Conservation (phyloP, 1,140 invertebrate genomes). For the Radopholus similis region DNA sequence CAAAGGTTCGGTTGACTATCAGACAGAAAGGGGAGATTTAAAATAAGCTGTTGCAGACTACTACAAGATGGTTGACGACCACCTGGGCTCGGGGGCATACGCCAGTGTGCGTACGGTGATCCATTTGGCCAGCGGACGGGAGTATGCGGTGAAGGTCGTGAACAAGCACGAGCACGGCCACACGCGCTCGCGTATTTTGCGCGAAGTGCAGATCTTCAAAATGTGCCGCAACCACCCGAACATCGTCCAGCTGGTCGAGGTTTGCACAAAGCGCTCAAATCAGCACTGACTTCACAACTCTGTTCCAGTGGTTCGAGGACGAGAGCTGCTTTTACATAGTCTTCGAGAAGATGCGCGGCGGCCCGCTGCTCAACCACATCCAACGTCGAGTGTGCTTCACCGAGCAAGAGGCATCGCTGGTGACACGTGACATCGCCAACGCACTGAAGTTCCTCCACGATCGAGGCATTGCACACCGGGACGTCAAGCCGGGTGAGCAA, state of each 20-base stretch:
- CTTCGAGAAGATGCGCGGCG: conserved; percentile 93
- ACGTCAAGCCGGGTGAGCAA: conserved; percentile 52
- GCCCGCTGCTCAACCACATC: conserved; percentile 77
- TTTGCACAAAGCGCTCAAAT: neutral
- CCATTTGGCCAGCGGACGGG: conserved; percentile 81
- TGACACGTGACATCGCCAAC: conserved; percentile 86
- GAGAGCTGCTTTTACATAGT: conserved; percentile 79
- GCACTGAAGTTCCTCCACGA: conserved; percentile 87
- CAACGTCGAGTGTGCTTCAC: conserved; percentile 86
- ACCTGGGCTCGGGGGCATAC: conserved; percentile 90
- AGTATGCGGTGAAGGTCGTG: conserved; percentile 91
- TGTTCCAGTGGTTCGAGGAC: conserved; percentile 58
- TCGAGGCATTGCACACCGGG: conserved; percentile 67
- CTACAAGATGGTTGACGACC: conserved; percentile 87
- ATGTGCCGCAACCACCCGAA: conserved; percentile 92
- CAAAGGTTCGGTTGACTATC: conserved; percentile 1
- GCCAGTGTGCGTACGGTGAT: conserved; percentile 89
- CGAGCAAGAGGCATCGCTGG: conserved; percentile 86
- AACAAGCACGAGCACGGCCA: conserved; percentile 90
- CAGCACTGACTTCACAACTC: neutral
- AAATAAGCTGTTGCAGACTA: conserved; percentile 70
- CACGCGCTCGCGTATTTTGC: conserved; percentile 84
- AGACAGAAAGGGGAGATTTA: neutral
- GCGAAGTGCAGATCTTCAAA: conserved; percentile 96
- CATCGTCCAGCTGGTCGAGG: conserved; percentile 78